Evolutionary conservation across 2,888 invertebrate species (phyloP).

Genomic region (Lithophane leautieri): DNA sequence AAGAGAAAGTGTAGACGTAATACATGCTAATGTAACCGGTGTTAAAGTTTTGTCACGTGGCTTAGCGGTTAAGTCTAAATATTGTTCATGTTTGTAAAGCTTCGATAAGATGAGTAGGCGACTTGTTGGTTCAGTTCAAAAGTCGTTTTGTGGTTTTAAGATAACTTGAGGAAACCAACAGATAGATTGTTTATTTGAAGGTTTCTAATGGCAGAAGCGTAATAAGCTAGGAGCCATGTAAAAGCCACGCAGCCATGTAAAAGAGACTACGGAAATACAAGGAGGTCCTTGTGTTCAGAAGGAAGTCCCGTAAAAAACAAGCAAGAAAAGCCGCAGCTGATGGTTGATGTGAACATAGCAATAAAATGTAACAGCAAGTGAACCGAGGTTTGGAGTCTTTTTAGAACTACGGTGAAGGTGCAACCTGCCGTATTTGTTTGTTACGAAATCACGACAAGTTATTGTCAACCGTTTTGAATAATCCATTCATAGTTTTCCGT

Average conservation of each 20-base stretch:
- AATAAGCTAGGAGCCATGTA: not conserved
- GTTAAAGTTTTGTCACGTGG: conserved; percentile 60
- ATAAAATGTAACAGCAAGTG: not conserved
- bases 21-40: conserved; percentile 61
- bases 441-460: conserved; percentile 14
- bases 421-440: conserved; percentile 26
- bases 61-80: conserved; percentile 20
- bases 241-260: no score
- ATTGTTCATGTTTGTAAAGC: conserved; percentile 27
- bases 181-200: not conserved
- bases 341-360: not conserved
- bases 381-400: not conserved
- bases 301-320: not conserved
- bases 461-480: conserved; percentile 12
- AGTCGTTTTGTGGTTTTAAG: not conserved
- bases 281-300: not conserved
- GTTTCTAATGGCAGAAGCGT: not conserved
- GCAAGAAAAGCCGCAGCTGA: not conserved
- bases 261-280: not conserved
- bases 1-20: conserved; percentile 66
- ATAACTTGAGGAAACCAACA: not conserved
- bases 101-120: not conserved
- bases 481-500: conserved; percentile 5
- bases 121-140: not conserved
- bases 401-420: not conserved